These are phyloP conservation scores for Drepana falcataria DNA, from an alignment of 2,888 invertebrate species.

Conservation along the genomic window DNA sequence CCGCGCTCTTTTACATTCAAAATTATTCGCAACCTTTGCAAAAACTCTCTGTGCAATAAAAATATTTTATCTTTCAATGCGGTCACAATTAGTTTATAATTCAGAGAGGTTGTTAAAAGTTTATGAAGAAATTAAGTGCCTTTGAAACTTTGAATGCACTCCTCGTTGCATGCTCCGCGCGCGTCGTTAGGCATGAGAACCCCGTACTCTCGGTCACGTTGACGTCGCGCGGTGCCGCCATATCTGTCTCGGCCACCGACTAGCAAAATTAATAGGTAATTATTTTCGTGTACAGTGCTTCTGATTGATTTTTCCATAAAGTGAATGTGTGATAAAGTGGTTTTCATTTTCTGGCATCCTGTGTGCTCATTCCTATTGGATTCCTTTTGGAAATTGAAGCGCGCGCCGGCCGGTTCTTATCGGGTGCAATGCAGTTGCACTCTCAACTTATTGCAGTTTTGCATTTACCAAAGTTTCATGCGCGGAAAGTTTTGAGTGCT, in stretches of 20 bases:
- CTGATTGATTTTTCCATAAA: slow-evolving; percentile 47
- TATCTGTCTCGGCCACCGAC: slow-evolving; percentile 82
- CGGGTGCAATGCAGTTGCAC: slow-evolving; percentile 79
- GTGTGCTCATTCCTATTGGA: slow-evolving; percentile 63
- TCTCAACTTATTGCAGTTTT: slow-evolving; percentile 79
- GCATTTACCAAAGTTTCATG: slow-evolving; percentile 71
- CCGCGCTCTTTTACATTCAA: slow-evolving; percentile 78
- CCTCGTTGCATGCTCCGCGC: slow-evolving; percentile 84
- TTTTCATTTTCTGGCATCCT: slow-evolving; percentile 44
- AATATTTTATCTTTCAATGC: slow-evolving; percentile 58
- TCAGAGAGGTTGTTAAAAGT: slow-evolving; percentile 62
- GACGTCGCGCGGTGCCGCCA: slow-evolving; percentile 84
- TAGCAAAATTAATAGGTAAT: slow-evolving; percentile 81
- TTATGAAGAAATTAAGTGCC: slow-evolving; percentile 59
- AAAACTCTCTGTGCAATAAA: slow-evolving; percentile 78
- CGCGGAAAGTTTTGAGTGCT: slow-evolving; percentile 73
- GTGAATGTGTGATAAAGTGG: slow-evolving; percentile 66
- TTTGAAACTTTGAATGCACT: slow-evolving; percentile 78
- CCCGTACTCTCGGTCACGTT: slow-evolving; percentile 85
- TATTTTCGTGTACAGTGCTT: slow-evolving; percentile 73
- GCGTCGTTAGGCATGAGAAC: slow-evolving; percentile 85
- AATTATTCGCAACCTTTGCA: slow-evolving; percentile 78
- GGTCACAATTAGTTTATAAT: slow-evolving; percentile 56
- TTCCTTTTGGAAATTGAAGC: slow-evolving; percentile 70
- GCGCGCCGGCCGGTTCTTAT: slow-evolving; percentile 79